Evolutionary conservation across 2,113 vertebrate species (phyloP).

Genomic region (Dendropsophus ebraccatus): DNA sequence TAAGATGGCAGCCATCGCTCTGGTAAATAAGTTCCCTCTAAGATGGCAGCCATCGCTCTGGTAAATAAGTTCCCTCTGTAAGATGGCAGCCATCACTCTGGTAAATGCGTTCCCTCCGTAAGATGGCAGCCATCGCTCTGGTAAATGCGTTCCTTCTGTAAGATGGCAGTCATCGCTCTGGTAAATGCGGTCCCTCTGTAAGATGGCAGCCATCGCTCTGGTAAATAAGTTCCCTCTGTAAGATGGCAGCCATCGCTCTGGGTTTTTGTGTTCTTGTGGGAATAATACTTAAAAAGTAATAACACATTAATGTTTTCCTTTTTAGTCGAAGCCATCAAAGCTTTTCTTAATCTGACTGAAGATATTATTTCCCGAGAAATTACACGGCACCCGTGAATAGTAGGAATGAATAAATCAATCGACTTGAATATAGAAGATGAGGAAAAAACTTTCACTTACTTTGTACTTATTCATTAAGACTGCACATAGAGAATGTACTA

Average conservation of each 20-base stretch:
- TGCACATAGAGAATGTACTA: constrained; percentile 7
- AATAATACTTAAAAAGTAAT: constrained; percentile 47
- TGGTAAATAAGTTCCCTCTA: constrained; percentile 31
- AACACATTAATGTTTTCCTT: constrained; percentile 52
- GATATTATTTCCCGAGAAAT: constrained; percentile 23
- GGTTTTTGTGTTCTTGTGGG: constrained; percentile 22
- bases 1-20: too few species aligned
- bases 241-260: constrained; percentile 39
- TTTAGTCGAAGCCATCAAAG: constrained; percentile 38
- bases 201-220: constrained; percentile 27
- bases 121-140: constrained; percentile 39
- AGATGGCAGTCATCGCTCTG: constrained; percentile 38
- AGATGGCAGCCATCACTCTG: too few species aligned
- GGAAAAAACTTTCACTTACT: not conserved
- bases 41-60: constrained; percentile 39
- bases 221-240: constrained; percentile 28
- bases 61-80: too few species aligned
- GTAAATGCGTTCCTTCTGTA: constrained; percentile 34
- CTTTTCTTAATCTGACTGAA: constrained; percentile 43
- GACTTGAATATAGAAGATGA: not conserved
- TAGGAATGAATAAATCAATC: constrained; percentile 36
- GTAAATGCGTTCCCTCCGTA: constrained; percentile 32
- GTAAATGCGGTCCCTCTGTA: constrained; percentile 34
- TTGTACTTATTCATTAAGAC: constrained; percentile 46
- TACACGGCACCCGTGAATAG: constrained; percentile 1